Base-by-base conservation (phyloP, 2,888 invertebrate species). In the Tryphoninae sp. region DNA sequence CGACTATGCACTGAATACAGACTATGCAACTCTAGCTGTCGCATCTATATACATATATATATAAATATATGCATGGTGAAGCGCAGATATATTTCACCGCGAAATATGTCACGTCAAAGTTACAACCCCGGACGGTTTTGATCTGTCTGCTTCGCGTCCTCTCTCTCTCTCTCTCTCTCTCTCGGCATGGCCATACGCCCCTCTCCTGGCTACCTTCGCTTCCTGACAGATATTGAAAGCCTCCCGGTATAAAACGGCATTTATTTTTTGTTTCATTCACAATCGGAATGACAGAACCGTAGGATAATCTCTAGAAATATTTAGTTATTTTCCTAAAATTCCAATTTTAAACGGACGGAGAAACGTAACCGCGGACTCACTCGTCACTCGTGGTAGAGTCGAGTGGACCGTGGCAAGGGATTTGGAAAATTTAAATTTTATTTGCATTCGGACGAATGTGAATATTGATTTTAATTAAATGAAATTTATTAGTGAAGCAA, bases 51-150 rank as follows among this genome's bases (percentile, higher is more conserved):
- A 62, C 26, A 40, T n/a, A 55, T 16, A 22, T 68, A 23, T 67
- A 40, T 51, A 19, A 19, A 62, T 7, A 26, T 26, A 62, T 7
- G 65, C 23, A 71, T 42, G 69, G 0, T 19, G 59, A 42, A 51
- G 22, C 61, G 49, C 45, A 73, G 79, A 62, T 76, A 76, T 64
- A 77, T 79, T 82, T 77, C 33, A 82, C 79, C 79, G 79, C 82
- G 26, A 45, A 68, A 79, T 79, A 79, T 73, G 82, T 82, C 82
- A 79, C 82, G 82, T 79, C 76, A 65, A 72, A 79, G 82, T 82
- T 62, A 73, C 64, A 75, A 6, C 51, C 78, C 16, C 74, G 72
- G 59, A 79, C 69, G 73, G 73, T 77, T 82, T 82, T 76, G 69
- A 76, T 77, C 72, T 40, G 77, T 67, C 72, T 53, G 33, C 61